Percentiles rank a stretch among this genome's conserved stretches.
Evolutionary conservation across 2,113 vertebrate species (phyloP).

Genomic region (Phyllostomus hastatus): DNA sequence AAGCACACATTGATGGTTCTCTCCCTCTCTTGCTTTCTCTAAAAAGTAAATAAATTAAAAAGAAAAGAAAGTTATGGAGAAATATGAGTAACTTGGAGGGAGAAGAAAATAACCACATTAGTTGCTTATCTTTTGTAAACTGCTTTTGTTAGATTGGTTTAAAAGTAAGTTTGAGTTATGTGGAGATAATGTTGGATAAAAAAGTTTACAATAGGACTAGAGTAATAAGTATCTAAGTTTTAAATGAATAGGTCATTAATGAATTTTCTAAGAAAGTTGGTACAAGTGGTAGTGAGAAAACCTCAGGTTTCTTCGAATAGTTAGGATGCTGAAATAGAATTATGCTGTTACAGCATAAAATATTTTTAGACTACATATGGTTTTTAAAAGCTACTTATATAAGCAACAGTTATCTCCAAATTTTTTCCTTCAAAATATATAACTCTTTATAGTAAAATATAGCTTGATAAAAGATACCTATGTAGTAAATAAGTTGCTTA

Average conservation of each 20-base stretch:
- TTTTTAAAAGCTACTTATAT: background rate
- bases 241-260: background rate
- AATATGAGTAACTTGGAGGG: background rate
- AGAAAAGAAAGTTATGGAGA: background rate
- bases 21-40: too few relatives aligned
- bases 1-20: too few relatives aligned
- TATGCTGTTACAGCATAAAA: background rate
- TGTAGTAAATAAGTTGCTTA: background rate
- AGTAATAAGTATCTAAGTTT: background rate
- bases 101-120: background rate
- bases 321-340: background rate
- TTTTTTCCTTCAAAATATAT: background rate
- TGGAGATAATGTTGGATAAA: background rate
- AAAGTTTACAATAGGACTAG: background rate
- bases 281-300: background rate
- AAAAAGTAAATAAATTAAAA: background rate
- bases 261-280: conserved; percentile 1
- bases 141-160: background rate
- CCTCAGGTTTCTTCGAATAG: background rate
- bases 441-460: background rate
- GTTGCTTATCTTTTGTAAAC: background rate
- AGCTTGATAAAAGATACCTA: background rate
- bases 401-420: background rate
- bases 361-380: background rate
- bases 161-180: background rate